phyloP scores from a whole-genome alignment of 2,888 invertebrate species.

The Bellardia bayeri region DNA sequence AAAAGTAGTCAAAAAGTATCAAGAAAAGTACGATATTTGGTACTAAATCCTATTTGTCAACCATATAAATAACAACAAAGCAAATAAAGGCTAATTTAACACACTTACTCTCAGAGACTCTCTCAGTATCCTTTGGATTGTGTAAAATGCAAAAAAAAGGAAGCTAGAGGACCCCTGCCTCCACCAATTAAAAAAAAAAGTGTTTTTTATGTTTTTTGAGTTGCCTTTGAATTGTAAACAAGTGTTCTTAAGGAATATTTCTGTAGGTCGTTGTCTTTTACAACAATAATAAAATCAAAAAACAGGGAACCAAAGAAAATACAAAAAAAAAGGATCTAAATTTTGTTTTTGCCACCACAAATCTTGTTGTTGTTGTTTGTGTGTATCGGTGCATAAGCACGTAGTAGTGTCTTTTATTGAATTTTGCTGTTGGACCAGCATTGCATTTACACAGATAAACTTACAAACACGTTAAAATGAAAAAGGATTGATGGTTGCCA shows the following conservation, averaged over 20 bases:
- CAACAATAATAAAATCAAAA: constrained; percentile 2
- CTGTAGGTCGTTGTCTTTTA: constrained; percentile 71
- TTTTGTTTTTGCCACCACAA: constrained; percentile 40
- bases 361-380: neutral
- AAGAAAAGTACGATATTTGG: no score
- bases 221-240: constrained; percentile 79
- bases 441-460: neutral
- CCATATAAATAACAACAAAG: no score
- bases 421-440: constrained; percentile 54
- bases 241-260: constrained; percentile 75
- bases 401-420: constrained; percentile 24
- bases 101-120: neutral
- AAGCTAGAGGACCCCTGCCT: neutral
- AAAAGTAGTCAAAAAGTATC: no score
- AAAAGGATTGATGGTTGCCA: constrained; percentile 82
- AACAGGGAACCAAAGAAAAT: constrained; percentile 1
- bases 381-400: neutral
- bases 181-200: neutral
- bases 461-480: constrained; percentile 70
- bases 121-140: neutral
- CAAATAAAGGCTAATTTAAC: neutral
- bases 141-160: neutral
- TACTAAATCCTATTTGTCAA: no score
- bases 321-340: constrained; percentile 53
- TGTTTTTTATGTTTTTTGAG: neutral